Evolutionary conservation across 37 sponge, comb jelly and placozoan species (phyloP), one percentile per base, ranked within the genome.

Genomic region (Dysidea cf. avara): DNA sequence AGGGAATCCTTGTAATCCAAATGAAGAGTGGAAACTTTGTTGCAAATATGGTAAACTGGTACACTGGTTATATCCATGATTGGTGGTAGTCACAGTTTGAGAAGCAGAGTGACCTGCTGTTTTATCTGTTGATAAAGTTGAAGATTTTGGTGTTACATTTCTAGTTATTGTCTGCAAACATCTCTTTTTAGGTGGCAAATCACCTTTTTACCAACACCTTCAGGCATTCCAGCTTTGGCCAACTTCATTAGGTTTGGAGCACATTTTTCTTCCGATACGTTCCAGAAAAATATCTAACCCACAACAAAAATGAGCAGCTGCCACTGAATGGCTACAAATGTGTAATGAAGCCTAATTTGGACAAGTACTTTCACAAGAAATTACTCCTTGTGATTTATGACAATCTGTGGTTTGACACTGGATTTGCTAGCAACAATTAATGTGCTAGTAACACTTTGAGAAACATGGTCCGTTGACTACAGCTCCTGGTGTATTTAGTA

Each of bases 241-340:
- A 62, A 32, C 9, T 18, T 32, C n/a, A 18, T 18, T 4, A 33
- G 2, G 31, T 13, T 50, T 25, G 71, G 56, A 20, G 34, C 11
- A 12, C 21, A 24, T 58, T 72, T 72, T 2, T n/a, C n/a, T n/a
- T n/a, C n/a, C n/a, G n/a, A n/a, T n/a, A n/a, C n/a, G n/a, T n/a
- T 36, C 16, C 21, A 72, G 1, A 56, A 25, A 56, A 6, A 7
- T n/a, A 7, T 30, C 60, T 21, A 72, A 12, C 2, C 1, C 37
- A 20, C n/a, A 37, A 18, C 20, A 24, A 56, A 56, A n/a, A 57
- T n/a, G 2, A 7, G 43, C 72, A 56, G 26, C 43, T 22, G 72
- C 72, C n/a, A 72, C 72, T 33, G 72, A 26, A 36, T 72, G 72
- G 22, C 58, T 33, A 35, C 72, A 72, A 12, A 72, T 38, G 39